phyloP scores from a whole-genome alignment of 1,140 invertebrate species.

The Tetraneura akinire region DNA sequence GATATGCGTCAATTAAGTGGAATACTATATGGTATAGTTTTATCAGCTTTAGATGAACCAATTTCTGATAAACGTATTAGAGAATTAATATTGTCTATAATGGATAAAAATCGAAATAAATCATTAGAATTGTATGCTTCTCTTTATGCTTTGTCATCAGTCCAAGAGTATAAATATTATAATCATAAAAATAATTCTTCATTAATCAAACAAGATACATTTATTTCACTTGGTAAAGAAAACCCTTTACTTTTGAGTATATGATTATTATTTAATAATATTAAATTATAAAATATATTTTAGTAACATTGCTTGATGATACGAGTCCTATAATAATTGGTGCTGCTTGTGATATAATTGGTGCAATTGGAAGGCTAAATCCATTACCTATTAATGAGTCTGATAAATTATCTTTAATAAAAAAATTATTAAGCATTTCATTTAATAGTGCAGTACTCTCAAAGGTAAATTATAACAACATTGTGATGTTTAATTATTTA shows the following conservation, averaged over 20 bases:
- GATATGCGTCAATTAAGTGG: constrained; percentile 72
- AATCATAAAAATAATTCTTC: constrained; percentile 54
- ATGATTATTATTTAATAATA: neutral
- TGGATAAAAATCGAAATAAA: constrained; percentile 44
- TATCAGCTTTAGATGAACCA: constrained; percentile 27
- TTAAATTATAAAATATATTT: neutral
- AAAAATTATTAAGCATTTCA: constrained; percentile 66
- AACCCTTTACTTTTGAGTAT: neutral
- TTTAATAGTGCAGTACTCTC: constrained; percentile 66
- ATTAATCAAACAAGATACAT: constrained; percentile 11
- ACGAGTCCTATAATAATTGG: constrained; percentile 64
- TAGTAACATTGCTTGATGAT: constrained; percentile 53
- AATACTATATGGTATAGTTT: constrained; percentile 64
- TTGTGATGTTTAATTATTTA: neutral
- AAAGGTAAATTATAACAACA: constrained; percentile 59
- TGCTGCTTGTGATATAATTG: constrained; percentile 69
- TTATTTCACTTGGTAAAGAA: constrained; percentile 23
- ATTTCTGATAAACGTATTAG: neutral
- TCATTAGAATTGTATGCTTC: constrained; percentile 11
- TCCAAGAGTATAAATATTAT: constrained; percentile 64
- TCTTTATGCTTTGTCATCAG: constrained; percentile 16
- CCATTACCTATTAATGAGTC: constrained; percentile 67
- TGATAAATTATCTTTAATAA: constrained; percentile 54
- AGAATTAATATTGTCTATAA: constrained; percentile 21
- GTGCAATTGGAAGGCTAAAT: constrained; percentile 69